Base-by-base conservation (phyloP, 2,888 invertebrate species). In the Halictus quadricinctus region DNA sequence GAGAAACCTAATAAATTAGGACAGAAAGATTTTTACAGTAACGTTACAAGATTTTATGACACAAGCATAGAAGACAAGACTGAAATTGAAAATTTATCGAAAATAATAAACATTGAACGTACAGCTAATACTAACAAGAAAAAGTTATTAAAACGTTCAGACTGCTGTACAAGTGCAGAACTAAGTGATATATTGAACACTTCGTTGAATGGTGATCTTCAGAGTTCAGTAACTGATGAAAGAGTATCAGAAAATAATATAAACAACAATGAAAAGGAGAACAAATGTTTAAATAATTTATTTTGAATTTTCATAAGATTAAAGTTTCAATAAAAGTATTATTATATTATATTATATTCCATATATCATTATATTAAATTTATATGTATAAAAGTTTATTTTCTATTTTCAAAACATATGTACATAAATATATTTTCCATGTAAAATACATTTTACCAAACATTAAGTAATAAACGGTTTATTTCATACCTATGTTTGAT, bases 51-150 rank as follows among this genome's bases (percentile, higher is more conserved):
- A 46, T 25, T 36, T 1, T 6, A 10, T 60, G 64, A 83, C 43
- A 83, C 54, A 25, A 83, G 60, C 48, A 60, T 84, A 25, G 79
- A 84, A 81, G 46, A 75, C 58, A 78, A 78, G 43, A 5, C 8
- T 8, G 21, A 66, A 3, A 21, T 66, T 36, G 18, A 66, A 60
- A 21, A 74, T 79, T 58, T n/a, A 2, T 58, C 58, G 25, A 10
- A 66, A 58, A 15, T 15, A 76, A 10, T 43, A 76, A 73, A 76
- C 72, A 50, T 21, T 72, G 5, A 76, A 66, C n/a, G 7, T 21
- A 15, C 10, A 25, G 15, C 50, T 8, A 58, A 36, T 76, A 21
- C 0, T 7, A 76, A 58, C 0, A 18, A 43, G 69, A 36, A 46
- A 18, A 74, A 18, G 13, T 60, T 1, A 2, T 29, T 6, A 13